Evolutionary conservation across 1,140 invertebrate genomes (phyloP).

Genomic region (Magallana ariakensis): DNA sequence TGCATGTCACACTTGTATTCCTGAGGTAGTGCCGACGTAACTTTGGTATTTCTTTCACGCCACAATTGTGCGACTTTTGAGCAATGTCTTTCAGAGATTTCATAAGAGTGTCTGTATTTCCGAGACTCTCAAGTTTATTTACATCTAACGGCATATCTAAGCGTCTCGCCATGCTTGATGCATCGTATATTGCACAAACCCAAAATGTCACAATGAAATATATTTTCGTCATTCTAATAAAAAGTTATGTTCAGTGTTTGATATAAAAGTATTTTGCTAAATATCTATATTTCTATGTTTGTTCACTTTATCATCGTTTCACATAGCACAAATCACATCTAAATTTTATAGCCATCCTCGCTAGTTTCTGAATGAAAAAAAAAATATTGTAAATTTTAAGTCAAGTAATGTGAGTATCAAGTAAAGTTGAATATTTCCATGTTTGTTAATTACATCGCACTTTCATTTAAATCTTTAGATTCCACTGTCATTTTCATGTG

Average conservation of each 20-base stretch:
- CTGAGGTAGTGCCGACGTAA: conserved; percentile 60
- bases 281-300: not conserved
- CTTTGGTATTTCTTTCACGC: conserved; percentile 61
- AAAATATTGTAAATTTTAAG: not conserved
- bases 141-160: conserved; percentile 61
- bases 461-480: not conserved
- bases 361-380: not conserved
- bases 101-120: conserved; percentile 56
- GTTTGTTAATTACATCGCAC: not conserved
- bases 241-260: not conserved
- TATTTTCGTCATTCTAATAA: conserved; percentile 24
- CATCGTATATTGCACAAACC: not conserved
- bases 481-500: not conserved
- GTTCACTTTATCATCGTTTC: not conserved
- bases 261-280: not conserved
- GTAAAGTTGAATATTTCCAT: conserved; percentile 42
- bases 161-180: conserved; percentile 6
- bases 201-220: conserved; percentile 6
- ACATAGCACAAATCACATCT: not conserved
- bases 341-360: not conserved
- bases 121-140: conserved; percentile 55
- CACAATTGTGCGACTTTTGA: conserved; percentile 58
- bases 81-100: conserved; percentile 59
- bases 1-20: conserved; percentile 89
- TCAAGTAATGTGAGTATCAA: not conserved